Evolutionary conservation across 2,797 vertebrate species (phyloP).

Genomic region (Alca torda): DNA sequence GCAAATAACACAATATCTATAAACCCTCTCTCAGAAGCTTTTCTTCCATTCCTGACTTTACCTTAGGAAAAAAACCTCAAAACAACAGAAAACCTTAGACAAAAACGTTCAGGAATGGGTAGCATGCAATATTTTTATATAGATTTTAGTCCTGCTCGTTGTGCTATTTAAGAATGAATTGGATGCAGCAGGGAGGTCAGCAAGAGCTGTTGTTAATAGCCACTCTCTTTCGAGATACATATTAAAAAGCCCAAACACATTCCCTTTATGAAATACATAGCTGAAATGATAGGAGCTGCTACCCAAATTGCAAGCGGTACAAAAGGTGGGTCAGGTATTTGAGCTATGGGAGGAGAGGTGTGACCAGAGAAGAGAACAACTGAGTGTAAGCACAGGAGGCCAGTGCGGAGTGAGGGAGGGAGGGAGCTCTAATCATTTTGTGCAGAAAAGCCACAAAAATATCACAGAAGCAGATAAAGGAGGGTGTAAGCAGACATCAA

Average conservation of each 20-base stretch:
- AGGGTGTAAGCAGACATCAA: slow-evolving; percentile 34
- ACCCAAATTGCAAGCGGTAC: neutral
- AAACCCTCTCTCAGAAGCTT: neutral
- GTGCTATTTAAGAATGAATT: slow-evolving; percentile 10
- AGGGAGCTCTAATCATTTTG: neutral
- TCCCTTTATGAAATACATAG: neutral
- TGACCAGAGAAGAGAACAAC: neutral
- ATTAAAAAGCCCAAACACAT: neutral
- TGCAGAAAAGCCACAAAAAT: slow-evolving; percentile 6
- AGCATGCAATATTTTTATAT: neutral
- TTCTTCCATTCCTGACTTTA: neutral
- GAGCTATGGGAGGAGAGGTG: neutral
- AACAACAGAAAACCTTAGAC: neutral
- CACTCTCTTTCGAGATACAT: neutral
- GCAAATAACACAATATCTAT: neutral
- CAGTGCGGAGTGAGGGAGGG: neutral
- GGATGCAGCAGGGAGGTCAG: neutral
- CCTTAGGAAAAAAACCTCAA: neutral
- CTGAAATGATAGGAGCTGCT: neutral
- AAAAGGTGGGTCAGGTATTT: neutral
- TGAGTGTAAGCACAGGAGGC: neutral
- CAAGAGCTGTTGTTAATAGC: slow-evolving; percentile 25
- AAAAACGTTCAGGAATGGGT: neutral
- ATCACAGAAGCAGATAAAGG: neutral
- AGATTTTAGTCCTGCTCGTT: slow-evolving; percentile 6